Evolutionary conservation across 2,888 invertebrate genomes (phyloP), one percentile per base, ranked within the genome.

Genomic region (Epistrophella euchroma): DNA sequence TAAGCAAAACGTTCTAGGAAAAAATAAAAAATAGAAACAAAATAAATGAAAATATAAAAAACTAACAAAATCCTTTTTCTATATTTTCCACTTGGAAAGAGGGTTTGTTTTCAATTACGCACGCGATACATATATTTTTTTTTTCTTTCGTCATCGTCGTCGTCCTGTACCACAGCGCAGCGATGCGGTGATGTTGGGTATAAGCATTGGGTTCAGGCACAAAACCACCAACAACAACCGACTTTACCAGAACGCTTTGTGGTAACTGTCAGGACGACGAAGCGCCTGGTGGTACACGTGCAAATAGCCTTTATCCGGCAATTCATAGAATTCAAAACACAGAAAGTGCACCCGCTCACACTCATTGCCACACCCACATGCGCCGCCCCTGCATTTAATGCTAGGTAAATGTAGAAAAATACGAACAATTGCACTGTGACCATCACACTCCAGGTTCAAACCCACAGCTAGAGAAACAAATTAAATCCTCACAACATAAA

Each of bases 101-200:
- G 71, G 66, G 71, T 74, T 86, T 82, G 77, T 82, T 86, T 86
- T 86, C 86, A 86, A 86, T 82, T 86, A 86, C 82, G 86, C 86
- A 86, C 82, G 78, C 86, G 73, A 78, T 81, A 74, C 56, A 60
- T n/a, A 73, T 80, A 76, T 81, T 70, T 64, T 68, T 52, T 1
- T 37, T 37, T 7, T 2, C 13, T 9, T 9, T 60, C 40, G 13
- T 22, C 22, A 10, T 60, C 43, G 40, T 64, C 17, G 60, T 37
- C 22, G 11, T 52, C 15, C 37, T 25, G 13, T 58, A 56, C 32
- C 32, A 32, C 32, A 32, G 32, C 0, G 19, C 15, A 6, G 25
- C 35, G 35, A 15, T 37, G 13, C 6, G 28, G 64, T 64, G 13
- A 6, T 50, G 22, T 15, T 22, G 62, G 40, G 25, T 28, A n/a